phyloP scores from a whole-genome alignment of 2,888 invertebrate species.

The Eilema depressum region DNA sequence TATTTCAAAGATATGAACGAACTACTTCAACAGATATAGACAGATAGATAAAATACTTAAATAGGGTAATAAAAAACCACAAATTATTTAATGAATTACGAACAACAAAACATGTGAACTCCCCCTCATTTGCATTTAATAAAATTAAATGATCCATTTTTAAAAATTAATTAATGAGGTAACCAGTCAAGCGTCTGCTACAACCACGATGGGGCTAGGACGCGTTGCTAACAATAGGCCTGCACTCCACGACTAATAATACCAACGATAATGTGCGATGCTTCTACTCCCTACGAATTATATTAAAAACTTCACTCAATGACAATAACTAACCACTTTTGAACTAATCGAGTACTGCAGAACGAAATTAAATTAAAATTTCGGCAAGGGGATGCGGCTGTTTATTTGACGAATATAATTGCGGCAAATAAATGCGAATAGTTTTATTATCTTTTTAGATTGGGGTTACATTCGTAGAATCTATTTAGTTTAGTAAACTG shows the following conservation, averaged over 20 bases:
- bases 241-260: slow-evolving; percentile 68
- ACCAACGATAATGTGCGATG: slow-evolving; percentile 77
- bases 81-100: slow-evolving; percentile 65
- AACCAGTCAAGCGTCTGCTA: slow-evolving; percentile 81
- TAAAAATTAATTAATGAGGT: slow-evolving; percentile 85
- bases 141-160: slow-evolving; percentile 87
- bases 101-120: slow-evolving; percentile 68
- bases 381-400: slow-evolving; percentile 61
- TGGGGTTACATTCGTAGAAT: background rate
- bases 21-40: slow-evolving; percentile 32
- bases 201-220: slow-evolving; percentile 58
- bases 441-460: slow-evolving; percentile 12
- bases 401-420: slow-evolving; percentile 41
- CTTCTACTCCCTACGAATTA: slow-evolving; percentile 79
- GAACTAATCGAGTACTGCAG: slow-evolving; percentile 79
- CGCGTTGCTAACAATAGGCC: slow-evolving; percentile 61
- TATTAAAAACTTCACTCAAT: slow-evolving; percentile 83
- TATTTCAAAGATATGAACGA: slow-evolving; percentile 29
- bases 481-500: background rate
- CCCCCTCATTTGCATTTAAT: slow-evolving; percentile 86
- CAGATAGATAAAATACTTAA: slow-evolving; percentile 17
- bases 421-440: slow-evolving; percentile 44
- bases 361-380: slow-evolving; percentile 78
- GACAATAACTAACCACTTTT: slow-evolving; percentile 81
- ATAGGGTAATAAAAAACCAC: slow-evolving; percentile 50